These are phyloP conservation scores for Sipunculus nudus DNA, from an alignment of 2,888 invertebrate genomes.

Conservation along the genomic window DNA sequence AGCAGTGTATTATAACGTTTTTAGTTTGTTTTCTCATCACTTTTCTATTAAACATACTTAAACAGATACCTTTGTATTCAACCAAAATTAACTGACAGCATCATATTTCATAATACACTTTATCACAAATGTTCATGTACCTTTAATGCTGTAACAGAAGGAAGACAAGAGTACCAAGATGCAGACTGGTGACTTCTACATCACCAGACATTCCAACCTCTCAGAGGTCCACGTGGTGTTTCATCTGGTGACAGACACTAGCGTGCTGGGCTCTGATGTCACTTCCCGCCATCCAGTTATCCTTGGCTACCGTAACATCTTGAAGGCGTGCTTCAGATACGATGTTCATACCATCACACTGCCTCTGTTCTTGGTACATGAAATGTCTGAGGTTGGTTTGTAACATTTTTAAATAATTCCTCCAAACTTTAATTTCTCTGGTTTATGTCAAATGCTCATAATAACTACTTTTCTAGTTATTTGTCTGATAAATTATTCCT, in stretches of 20 bases:
- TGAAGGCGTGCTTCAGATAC: slow-evolving; percentile 93
- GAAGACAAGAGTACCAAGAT: slow-evolving; percentile 47
- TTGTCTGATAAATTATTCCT: too few relatives aligned
- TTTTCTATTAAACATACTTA: too few relatives aligned
- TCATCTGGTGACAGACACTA: slow-evolving; percentile 91
- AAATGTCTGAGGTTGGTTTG: slow-evolving; percentile 86
- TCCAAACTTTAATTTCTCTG: too few relatives aligned
- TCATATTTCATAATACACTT: background rate
- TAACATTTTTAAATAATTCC: background rate
- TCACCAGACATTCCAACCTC: slow-evolving; percentile 84
- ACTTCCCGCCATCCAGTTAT: slow-evolving; percentile 96
- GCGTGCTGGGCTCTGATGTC: slow-evolving; percentile 77
- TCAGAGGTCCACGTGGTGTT: slow-evolving; percentile 94
- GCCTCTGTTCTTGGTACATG: slow-evolving; percentile 90
- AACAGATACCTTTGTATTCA: too few relatives aligned
- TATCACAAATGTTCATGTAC: too few relatives aligned
- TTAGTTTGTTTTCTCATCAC: too few relatives aligned
- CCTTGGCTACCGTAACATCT: slow-evolving; percentile 90
- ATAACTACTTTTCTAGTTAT: too few relatives aligned
- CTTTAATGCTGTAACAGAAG: too few relatives aligned
- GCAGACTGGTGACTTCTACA: slow-evolving; percentile 64
- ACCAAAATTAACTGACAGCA: too few relatives aligned
- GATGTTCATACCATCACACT: slow-evolving; percentile 93
- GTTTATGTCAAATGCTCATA: background rate
- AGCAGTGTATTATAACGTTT: too few relatives aligned